These are phyloP conservation scores for Phengaris alcon DNA, from an alignment of 2,888 invertebrate species.

Conservation along the genomic window DNA sequence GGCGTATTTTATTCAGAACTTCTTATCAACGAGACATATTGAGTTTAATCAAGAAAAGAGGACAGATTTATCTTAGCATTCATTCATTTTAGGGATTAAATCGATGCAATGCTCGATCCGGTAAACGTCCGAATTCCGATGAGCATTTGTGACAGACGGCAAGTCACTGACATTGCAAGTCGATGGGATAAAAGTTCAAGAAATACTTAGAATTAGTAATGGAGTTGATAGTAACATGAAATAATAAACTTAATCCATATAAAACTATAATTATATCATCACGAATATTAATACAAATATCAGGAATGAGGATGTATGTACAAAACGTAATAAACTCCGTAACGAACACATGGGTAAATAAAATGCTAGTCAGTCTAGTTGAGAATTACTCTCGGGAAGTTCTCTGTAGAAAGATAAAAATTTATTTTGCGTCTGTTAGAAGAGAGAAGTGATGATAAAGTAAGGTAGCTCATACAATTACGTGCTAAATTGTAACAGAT, in stretches of 20 bases:
- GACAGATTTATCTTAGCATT: constrained; percentile 37
- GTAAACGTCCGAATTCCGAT: not conserved
- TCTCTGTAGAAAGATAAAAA: no score
- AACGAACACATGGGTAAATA: no score
- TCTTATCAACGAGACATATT: constrained; percentile 51
- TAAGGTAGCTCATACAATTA: not conserved
- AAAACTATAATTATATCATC: no score
- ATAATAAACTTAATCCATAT: no score
- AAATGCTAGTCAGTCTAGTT: no score
- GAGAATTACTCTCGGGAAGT: no score
- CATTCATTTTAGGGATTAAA: constrained; percentile 36
- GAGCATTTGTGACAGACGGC: not conserved
- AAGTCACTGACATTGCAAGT: not conserved
- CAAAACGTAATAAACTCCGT: no score
- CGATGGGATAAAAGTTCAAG: not conserved
- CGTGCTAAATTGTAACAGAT: not conserved
- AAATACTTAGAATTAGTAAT: no score
- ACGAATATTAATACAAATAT: no score
- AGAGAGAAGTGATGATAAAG: not conserved
- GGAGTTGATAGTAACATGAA: no score
- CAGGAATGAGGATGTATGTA: no score
- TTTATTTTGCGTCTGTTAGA: no score
- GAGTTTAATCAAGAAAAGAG: constrained; percentile 36
- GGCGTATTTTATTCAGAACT: constrained; percentile 56
- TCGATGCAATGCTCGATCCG: constrained; percentile 12